Evolutionary conservation across 2,113 vertebrate species (phyloP).

Genomic region (Chitala chitala): DNA sequence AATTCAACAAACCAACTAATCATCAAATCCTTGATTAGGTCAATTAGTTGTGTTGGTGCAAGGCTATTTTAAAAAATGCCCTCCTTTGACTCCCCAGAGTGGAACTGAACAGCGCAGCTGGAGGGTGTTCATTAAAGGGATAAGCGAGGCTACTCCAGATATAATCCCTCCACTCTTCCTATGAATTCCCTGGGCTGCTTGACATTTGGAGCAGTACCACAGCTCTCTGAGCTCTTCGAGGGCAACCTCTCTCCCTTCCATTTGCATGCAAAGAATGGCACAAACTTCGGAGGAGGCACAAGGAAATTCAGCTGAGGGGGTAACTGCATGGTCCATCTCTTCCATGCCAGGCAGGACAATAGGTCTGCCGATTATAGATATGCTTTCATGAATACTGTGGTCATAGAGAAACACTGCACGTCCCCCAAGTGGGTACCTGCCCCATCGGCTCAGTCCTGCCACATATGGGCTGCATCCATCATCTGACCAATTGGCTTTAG

Average conservation of each 20-base stretch:
- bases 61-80: not conserved
- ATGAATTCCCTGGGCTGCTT: too few relatives aligned
- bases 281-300: not conserved
- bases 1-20: slow-evolving; percentile 1
- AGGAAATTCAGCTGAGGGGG: not conserved
- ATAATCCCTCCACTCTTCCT: not conserved
- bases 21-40: not conserved
- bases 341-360: too few relatives aligned
- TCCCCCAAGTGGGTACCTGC: too few relatives aligned
- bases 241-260: not conserved
- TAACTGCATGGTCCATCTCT: too few relatives aligned
- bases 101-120: not conserved
- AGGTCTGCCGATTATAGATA: too few relatives aligned
- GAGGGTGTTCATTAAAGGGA: slow-evolving; percentile 1
- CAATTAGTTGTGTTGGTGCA: not conserved
- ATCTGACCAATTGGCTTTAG: too few relatives aligned
- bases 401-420: too few relatives aligned
- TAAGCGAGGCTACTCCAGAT: not conserved
- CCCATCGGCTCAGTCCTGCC: too few relatives aligned
- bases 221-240: not conserved
- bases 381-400: too few relatives aligned
- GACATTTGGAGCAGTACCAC: slow-evolving; percentile 1
- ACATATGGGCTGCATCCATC: too few relatives aligned
- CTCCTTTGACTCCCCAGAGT: not conserved
- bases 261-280: not conserved